Conservation (phyloP, 2,113 vertebrate species). For the Panthera uncia region DNA sequence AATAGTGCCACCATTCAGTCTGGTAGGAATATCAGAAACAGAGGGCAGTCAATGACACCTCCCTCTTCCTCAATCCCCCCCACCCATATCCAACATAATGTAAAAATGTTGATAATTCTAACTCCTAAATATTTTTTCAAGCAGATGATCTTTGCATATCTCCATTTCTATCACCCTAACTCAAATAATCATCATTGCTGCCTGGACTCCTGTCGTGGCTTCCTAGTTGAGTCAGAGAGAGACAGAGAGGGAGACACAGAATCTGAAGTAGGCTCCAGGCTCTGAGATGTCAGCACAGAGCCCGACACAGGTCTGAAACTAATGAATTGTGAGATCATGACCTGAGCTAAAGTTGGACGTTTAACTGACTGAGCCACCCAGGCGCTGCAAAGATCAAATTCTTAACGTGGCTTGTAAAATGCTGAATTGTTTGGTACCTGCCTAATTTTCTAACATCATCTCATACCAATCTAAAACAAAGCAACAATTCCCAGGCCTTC, state of each 20-base stretch:
- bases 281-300: too few species aligned
- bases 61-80: background rate
- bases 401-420: conserved; percentile 28
- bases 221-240: background rate
- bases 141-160: background rate
- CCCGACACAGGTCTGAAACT: too few species aligned
- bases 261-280: too few species aligned
- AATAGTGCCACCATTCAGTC: background rate
- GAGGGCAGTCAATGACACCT: background rate
- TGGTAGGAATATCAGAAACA: background rate
- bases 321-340: too few species aligned
- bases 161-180: background rate
- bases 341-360: too few species aligned
- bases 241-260: too few species aligned
- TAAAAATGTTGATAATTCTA: background rate
- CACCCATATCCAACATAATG: background rate
- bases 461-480: background rate
- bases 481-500: background rate
- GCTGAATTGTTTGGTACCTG: background rate
- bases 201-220: background rate
- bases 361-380: too few species aligned
- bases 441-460: background rate
- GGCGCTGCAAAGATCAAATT: background rate
- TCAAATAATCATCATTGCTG: background rate
- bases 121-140: background rate